Conservation (phyloP, 1,140 invertebrate species). For the Adoxophyes honmai region DNA sequence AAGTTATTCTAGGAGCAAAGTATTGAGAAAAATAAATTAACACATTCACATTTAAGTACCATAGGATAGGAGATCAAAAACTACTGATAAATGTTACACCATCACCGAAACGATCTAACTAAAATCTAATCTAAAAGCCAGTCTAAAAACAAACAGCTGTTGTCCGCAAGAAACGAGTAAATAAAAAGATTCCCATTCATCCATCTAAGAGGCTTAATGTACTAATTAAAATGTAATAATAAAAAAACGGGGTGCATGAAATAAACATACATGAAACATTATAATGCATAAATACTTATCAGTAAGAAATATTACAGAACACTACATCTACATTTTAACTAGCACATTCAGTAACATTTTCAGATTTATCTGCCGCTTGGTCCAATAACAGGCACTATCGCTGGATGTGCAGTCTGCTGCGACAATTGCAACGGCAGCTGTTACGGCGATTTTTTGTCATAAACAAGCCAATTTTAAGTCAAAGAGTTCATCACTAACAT, state of each 20-base stretch:
- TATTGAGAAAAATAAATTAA: no score
- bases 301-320: constrained; percentile 26
- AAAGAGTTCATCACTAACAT: no score
- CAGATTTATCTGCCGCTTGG: constrained; percentile 36
- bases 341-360: constrained; percentile 67
- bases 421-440: no score
- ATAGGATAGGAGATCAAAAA: not conserved
- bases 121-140: not conserved
- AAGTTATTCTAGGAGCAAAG: no score
- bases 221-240: constrained; percentile 66
- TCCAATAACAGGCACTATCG: no score
- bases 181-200: constrained; percentile 28
- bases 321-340: constrained; percentile 61
- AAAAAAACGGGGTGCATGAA: constrained; percentile 18
- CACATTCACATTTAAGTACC: no score
- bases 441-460: no score
- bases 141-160: constrained; percentile 13
- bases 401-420: no score
- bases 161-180: constrained; percentile 8
- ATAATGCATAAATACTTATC: constrained; percentile 30
- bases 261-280: constrained; percentile 14
- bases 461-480: no score
- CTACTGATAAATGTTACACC: not conserved
- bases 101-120: constrained; percentile 2
- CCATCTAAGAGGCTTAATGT: constrained; percentile 31